Conservation (phyloP, 2,888 invertebrate genomes). For the Dynastes hyllus region DNA sequence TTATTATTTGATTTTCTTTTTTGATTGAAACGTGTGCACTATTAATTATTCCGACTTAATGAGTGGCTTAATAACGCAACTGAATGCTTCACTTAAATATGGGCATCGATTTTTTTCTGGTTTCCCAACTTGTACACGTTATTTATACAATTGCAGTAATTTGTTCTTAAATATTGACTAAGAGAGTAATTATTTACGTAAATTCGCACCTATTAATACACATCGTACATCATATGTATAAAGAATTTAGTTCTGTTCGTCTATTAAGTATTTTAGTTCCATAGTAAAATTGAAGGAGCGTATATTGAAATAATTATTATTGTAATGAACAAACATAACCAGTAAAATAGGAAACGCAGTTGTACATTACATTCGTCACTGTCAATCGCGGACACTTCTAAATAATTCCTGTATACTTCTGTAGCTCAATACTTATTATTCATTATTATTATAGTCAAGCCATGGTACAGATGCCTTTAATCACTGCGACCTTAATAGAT, state of each 20-base stretch:
- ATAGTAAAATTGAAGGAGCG: too few species aligned
- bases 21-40: constrained; percentile 21
- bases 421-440: too few species aligned
- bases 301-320: too few species aligned
- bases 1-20: constrained; percentile 35
- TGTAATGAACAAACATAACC: too few species aligned
- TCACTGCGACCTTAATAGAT: too few species aligned
- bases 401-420: too few species aligned
- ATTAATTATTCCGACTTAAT: constrained; percentile 43
- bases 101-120: constrained; percentile 34
- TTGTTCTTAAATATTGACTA: constrained; percentile 34
- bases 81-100: constrained; percentile 38
- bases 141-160: constrained; percentile 33
- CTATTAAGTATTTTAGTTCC: background rate
- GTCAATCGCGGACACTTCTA: too few species aligned
- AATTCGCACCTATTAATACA: background rate
- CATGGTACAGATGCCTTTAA: too few species aligned
- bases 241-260: background rate
- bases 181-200: constrained; percentile 28
- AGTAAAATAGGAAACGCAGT: too few species aligned
- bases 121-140: constrained; percentile 17
- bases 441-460: too few species aligned
- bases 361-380: too few species aligned
- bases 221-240: background rate
- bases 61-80: constrained; percentile 38